Evolutionary conservation across 2,797 vertebrate species (phyloP), one percentile per base, ranked within the genome.

Genomic region (Leontopithecus rosalia): DNA sequence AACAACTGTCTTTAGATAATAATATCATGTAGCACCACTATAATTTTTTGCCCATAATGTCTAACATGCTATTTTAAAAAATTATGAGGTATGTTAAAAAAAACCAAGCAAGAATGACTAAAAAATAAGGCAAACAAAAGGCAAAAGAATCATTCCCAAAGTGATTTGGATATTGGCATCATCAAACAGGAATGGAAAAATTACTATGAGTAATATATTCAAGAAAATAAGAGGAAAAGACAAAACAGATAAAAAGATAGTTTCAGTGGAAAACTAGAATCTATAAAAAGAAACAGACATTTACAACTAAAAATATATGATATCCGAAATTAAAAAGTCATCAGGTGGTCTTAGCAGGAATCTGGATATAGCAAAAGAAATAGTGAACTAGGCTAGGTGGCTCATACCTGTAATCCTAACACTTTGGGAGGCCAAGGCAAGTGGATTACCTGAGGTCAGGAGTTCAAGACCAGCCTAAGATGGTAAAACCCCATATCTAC

Each of bases 261-360:
- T 61, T 81, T 93, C 28, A 91, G 80, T 46, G 64, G 22, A 75
- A 85, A 81, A 95, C 20, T 83, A 2, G 2, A 91, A 88, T 84
- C 61, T 77, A 91, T 36, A 93, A 79, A 95, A 92, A 86, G 20
- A 95, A 87, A 72, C 36, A 46, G 28, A 67, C 7, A 88, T 88
- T 95, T 52, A 87, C 39, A 92, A 88, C 13, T 52, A 30, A 82
- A 76, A 89, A 86, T 85, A 79, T 20, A 46, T 58, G n/a, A 20
- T 43, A 87, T 55, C 41, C 75, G 41, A 85, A 92, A 89, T 76
- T 92, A 72, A 94, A 55, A 83, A 82, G 70, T 90, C 70, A 96
- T 24, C 77, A 61, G 13, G 43, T 55, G 19, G 28, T 84, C 43
- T 89, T 94, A 88, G 85, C 9, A 96, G 11, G 14, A 41, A 24